Evolutionary conservation across 2,113 vertebrate species (phyloP), one percentile per base, ranked within the genome.

Genomic region (Carassius carassius): DNA sequence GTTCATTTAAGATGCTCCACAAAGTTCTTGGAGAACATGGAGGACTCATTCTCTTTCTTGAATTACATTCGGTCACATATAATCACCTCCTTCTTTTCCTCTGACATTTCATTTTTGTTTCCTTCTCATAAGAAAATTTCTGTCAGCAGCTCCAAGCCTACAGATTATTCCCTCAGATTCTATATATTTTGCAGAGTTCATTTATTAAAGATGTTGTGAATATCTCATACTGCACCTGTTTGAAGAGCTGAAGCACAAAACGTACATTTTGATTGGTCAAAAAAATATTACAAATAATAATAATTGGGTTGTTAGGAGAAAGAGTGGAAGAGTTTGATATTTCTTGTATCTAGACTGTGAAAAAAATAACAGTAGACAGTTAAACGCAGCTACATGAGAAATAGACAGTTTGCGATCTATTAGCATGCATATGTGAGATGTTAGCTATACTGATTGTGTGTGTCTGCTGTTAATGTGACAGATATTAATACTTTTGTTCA

Each of bases 41-140:
- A 69, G 6, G 5, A 35, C 65, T 32, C 65, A 29, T 32, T 69
- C 65, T 69, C 12, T 14, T 3, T 35, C 25, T 32, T 32, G 16
- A 69, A 69, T 69, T 35, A 19, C 65, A 69, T 70, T 70, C 41
- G 2, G 32, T 70, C 67, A 70, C 67, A 70, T 70, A 37, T 35
- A 70, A 70, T 41, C 17, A 37, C 21, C 16, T 23, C n/a, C 19
- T 41, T 25, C 12, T 23, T 44, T 49, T 2, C 12, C 32, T 70
- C 67, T 0, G 19, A 35, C 17, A 4, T n/a, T 70, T 19, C 41
- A 4, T 65, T 65, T 65, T 32, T 65, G 8, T 23, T 47, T 74
- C 41, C 12, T 49, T 25, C 72, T 74, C 11, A 49, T 16, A 14
- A 74, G 72, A 25, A 2, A 16, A 47, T 23, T 23, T 49, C n/a